Evolutionary conservation across 2,888 invertebrate species (phyloP), one percentile per base, ranked within the genome.

Genomic region (Lithophane semibrunnea): DNA sequence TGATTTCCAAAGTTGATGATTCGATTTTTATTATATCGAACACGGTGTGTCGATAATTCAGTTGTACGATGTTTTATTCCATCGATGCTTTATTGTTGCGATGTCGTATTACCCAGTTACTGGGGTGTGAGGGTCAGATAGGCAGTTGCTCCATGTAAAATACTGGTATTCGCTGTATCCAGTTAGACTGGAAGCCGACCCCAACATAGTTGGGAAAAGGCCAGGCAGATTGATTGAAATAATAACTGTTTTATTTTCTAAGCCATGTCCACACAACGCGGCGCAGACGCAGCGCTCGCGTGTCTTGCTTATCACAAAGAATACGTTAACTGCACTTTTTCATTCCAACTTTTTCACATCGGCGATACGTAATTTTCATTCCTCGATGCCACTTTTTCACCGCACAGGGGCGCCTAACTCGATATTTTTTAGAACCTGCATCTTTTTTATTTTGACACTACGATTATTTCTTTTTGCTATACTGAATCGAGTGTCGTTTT

Each of bases 351-450:
- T 95, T 95, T 95, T 95, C 94, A 92, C 92, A 92, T 91, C 88
- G 87, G 63, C 90, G 83, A 88, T 91, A 90, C 89, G 92, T 91
- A 94, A 94, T 95, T 95, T 95, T 93, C 94, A 94, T 95, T 93
- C 93, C 89, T 84, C 89, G 85, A 88, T 86, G 80, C 88, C 84
- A 88, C 90, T 95, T 94, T 94, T 95, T 95, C 93, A 92, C 88
- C 79, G 77, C 79, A 75, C 95, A 95, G 94, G 93, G 94, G 94
- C 92, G 93, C 92, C 83, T 85, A 91, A 93, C 93, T 86, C 77
- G 61, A 24, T 67, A 75, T 87, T 89, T 92, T 93, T 93, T 91
- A 77, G 77, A 75, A 81, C 67, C 54, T 16, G 75, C 68, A 64
- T 37, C 77, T 86, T 88, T 87, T 88, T 87, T 86, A 86, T 87